phyloP scores from a whole-genome alignment of 1,140 invertebrate genomes.

The Sminthurides bifidus region DNA sequence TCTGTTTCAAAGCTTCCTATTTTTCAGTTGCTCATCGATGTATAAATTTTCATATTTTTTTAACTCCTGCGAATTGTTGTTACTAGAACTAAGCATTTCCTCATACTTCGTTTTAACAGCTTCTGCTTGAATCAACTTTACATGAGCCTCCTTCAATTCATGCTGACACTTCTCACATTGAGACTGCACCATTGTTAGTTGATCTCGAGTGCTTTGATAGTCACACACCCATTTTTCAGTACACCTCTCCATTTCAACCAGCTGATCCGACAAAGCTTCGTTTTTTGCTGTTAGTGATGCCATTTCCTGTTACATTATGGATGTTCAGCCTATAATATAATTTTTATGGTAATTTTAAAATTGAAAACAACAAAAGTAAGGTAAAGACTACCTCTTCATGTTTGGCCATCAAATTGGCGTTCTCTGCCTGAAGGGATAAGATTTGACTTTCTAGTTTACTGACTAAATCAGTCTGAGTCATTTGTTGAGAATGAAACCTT shows the following conservation, averaged over 20 bases:
- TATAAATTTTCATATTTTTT: conserved; percentile 27
- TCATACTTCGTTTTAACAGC: conserved; percentile 7
- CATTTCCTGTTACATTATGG: conserved; percentile 1
- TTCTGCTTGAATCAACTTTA: neutral
- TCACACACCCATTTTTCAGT: conserved; percentile 27
- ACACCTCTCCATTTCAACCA: conserved; percentile 14
- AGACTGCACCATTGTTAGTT: conserved; percentile 11
- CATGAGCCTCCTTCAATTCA: conserved; percentile 20
- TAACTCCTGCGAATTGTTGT: conserved; percentile 8
- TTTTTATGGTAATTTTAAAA: neutral
- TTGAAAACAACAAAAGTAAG: neutral
- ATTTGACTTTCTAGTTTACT: conserved; percentile 4
- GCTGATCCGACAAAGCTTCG: neutral
- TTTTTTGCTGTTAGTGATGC: neutral
- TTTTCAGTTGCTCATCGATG: conserved; percentile 19
- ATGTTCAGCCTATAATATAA: neutral
- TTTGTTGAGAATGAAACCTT: conserved; percentile 4
- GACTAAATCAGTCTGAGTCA: neutral
- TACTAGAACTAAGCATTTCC: neutral
- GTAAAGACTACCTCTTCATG: conserved; percentile 7
- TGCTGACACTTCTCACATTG: conserved; percentile 19
- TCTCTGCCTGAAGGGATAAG: conserved; percentile 8
- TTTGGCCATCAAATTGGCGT: conserved; percentile 13
- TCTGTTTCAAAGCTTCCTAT: conserved; percentile 1
- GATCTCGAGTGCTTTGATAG: conserved; percentile 16